Base-by-base conservation (phyloP, 2,888 invertebrate genomes). In the Zaprionus bogoriensis region DNA sequence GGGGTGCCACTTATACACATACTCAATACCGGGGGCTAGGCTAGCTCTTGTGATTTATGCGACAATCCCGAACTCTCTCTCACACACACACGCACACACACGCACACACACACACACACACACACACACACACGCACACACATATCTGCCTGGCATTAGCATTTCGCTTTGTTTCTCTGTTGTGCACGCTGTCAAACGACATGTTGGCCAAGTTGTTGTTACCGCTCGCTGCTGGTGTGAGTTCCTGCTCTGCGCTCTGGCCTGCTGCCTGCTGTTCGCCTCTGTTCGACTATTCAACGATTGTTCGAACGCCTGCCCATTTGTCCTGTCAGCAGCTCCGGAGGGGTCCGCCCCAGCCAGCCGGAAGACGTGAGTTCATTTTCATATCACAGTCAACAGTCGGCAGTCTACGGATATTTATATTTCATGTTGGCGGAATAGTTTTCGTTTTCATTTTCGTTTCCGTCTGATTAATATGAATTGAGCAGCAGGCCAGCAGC, bases 11-110 rank as follows among this genome's bases (percentile, higher is more conserved):
- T 48, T 51, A 17, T 10, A 54, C 4, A 54, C 44, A 48, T 50
- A 42, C 17, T 22, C 9, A 20, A 47, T 27, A 25, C 30, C 17
- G 45, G 7, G 28, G 7, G 28, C 27, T 51, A 10, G 28, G 10
- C 14, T 39, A 47, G 47, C 60, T 74, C 41, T 46, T 71, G 62
- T 81, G 81, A 81, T 78, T 81, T 84, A 84, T 81, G 67, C 58
- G 71, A 61, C 80, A 68, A 67, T 72, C 58, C 62, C n/a, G n/a
- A n/a, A n/a, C n/a, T n/a, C n/a, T n/a, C n/a, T n/a, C n/a, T n/a
- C n/a, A n/a, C n/a, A n/a, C n/a, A n/a, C n/a, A n/a, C n/a, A n/a
- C n/a, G n/a, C n/a, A n/a, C n/a, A n/a, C n/a, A n/a, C 66, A 47
- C 52, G 71, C 51, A 44, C 30, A 4, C 5, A 51, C 38, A 46